Evolutionary conservation across 2,113 vertebrate genomes (phyloP).

Genomic region (Corvus moneduloides): DNA sequence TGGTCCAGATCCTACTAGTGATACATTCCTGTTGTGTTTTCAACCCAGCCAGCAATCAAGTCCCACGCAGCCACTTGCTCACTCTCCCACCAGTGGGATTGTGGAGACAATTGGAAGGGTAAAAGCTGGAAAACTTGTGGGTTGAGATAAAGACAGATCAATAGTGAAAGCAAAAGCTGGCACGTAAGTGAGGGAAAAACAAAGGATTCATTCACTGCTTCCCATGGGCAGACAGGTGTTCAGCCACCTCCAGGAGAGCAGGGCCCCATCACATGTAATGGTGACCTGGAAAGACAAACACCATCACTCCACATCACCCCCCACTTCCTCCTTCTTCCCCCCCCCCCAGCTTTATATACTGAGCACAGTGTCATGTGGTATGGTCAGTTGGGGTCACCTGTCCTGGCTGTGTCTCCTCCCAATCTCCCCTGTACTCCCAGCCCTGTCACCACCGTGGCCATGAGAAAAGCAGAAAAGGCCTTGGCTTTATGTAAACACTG

Average conservation of each 20-base stretch:
- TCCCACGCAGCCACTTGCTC: fast-evolving
- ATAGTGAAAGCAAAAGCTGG: not conserved
- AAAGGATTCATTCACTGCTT: not conserved
- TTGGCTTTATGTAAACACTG: not conserved
- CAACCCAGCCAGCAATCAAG: not conserved
- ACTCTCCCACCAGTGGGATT: not conserved
- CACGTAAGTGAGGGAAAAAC: not conserved
- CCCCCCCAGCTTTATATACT: not conserved
- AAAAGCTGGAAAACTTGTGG: not conserved
- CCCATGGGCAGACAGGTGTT: not conserved
- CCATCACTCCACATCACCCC: not conserved
- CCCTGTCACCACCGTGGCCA: fast-evolving
- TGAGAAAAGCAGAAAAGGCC: not conserved
- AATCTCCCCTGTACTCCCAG: not conserved
- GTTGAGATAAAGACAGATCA: not conserved
- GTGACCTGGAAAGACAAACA: not conserved
- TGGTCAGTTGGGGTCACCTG: not conserved
- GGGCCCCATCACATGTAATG: fast-evolving
- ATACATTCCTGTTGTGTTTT: not conserved
- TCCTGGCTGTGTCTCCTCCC: not conserved
- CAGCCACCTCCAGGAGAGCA: not conserved
- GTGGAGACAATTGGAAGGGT: not conserved
- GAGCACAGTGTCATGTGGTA: no score
- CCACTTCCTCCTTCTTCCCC: not conserved
- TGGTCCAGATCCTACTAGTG: no score